A percentile compares a stretch with the other conserved stretches of the same genome.
phyloP scores from a whole-genome alignment of 2,888 invertebrate species.

The Ernsta delagoae region DNA sequence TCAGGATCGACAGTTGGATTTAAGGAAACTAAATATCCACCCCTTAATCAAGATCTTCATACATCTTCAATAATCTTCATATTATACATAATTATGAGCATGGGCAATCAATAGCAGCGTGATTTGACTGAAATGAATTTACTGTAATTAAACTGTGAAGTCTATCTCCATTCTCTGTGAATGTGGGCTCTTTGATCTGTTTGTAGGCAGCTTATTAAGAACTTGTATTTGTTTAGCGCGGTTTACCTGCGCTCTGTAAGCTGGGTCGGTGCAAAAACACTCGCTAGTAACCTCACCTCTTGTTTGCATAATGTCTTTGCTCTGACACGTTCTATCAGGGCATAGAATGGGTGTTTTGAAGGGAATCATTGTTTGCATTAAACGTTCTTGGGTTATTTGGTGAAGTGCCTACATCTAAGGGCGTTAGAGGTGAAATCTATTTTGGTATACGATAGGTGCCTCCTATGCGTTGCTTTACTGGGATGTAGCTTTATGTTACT shows the following conservation, averaged over 20 bases:
- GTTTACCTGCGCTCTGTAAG: constrained; percentile 33
- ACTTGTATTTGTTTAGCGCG: constrained; percentile 58
- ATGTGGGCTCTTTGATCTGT: constrained; percentile 42
- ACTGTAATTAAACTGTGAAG: too few relatives aligned
- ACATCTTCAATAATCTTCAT: too few relatives aligned
- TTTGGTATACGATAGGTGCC: too few relatives aligned
- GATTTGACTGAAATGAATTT: too few relatives aligned
- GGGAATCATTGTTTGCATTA: constrained; percentile 2
- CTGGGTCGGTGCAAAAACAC: constrained; percentile 37
- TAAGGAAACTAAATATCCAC: too few relatives aligned
- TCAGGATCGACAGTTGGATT: too few relatives aligned
- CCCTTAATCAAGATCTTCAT: too few relatives aligned
- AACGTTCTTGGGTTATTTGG: neutral
- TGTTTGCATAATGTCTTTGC: constrained; percentile 37
- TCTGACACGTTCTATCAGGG: constrained; percentile 24
- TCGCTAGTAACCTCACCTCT: constrained; percentile 26
- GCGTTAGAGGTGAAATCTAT: neutral
- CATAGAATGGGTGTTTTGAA: constrained; percentile 6
- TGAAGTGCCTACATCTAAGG: neutral
- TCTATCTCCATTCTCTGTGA: neutral
- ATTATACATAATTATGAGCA: too few relatives aligned
- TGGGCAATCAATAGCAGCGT: too few relatives aligned
- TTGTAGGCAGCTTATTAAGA: constrained; percentile 58
- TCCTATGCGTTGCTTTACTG: too few relatives aligned
- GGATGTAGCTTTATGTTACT: too few relatives aligned